Conservation (phyloP, 2,888 invertebrate species). For the Cyaniris semiargus region DNA sequence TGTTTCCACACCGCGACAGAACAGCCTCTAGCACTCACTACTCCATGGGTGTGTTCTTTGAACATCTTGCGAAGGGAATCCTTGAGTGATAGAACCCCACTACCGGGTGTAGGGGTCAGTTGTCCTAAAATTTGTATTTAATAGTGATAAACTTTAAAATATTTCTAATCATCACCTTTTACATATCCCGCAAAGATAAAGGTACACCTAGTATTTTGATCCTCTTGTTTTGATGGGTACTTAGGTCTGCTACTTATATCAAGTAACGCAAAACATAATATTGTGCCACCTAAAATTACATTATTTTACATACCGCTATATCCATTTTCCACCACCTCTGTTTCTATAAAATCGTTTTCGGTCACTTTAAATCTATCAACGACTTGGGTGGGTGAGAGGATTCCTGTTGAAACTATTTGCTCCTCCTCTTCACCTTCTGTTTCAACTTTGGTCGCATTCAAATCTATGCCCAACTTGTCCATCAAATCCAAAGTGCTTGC, state of each 20-base stretch:
- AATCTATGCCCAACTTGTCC: conserved; percentile 62
- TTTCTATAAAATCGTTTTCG: conserved; percentile 68
- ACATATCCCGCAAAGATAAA: no score
- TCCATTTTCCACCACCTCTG: conserved; percentile 63
- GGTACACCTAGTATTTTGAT: no score
- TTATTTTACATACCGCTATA: conserved; percentile 54
- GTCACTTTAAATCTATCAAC: conserved; percentile 62
- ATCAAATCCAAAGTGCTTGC: conserved; percentile 66
- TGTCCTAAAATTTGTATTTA: conserved; percentile 49
- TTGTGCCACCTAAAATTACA: no score
- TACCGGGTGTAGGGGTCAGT: conserved; percentile 53
- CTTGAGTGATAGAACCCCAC: conserved; percentile 56
- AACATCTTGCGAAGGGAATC: conserved; percentile 58
- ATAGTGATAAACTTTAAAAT: no score
- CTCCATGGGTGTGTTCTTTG: conserved; percentile 63
- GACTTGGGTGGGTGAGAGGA: conserved; percentile 65
- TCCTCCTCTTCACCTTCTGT: conserved; percentile 57
- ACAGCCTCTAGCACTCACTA: conserved; percentile 79
- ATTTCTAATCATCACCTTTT: no score
- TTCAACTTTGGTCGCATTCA: conserved; percentile 50
- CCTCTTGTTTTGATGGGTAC: no score
- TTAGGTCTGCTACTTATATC: no score
- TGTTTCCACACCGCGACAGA: conserved; percentile 81
- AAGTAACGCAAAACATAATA: no score
- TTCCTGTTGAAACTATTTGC: conserved; percentile 46